Percentiles rank a stretch among this genome's conserved stretches.
phyloP scores from a whole-genome alignment of 1,140 invertebrate species.

The Metopolophium dirhodum region DNA sequence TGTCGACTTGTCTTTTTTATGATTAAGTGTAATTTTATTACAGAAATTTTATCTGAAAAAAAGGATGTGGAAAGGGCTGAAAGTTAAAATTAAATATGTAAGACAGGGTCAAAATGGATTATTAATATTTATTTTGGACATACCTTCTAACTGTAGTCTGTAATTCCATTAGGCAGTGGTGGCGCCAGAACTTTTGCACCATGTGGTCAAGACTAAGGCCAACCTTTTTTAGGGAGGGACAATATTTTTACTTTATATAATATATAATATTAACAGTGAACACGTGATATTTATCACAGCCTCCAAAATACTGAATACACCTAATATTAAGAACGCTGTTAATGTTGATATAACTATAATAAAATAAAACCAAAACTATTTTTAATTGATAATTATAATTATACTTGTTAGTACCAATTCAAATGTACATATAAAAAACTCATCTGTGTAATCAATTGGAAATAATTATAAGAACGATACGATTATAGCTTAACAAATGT shows the following conservation, averaged over 20 bases:
- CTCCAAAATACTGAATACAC: too few relatives aligned
- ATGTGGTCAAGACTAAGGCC: not conserved
- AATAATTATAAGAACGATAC: too few relatives aligned
- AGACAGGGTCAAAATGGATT: not conserved
- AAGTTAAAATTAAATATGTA: not conserved
- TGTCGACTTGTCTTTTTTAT: not conserved
- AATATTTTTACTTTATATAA: not conserved
- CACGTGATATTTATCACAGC: too few relatives aligned
- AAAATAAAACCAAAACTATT: not conserved
- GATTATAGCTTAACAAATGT: too few relatives aligned
- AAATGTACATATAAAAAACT: too few relatives aligned
- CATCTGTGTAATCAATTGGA: too few relatives aligned
- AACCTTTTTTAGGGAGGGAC: not conserved
- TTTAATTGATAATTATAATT: too few relatives aligned
- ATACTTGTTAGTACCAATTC: too few relatives aligned
- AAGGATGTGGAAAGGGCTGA: not conserved
- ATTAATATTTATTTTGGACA: not conserved
- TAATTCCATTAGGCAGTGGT: not conserved
- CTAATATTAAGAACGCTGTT: not conserved
- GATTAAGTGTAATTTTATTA: not conserved
- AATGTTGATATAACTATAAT: not conserved
- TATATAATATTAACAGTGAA: too few relatives aligned
- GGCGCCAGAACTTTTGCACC: not conserved
- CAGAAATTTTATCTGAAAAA: not conserved
- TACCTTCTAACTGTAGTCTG: not conserved